Conservation (phyloP, 2,888 invertebrate genomes). For the Gymnosoma rotundatum region DNA sequence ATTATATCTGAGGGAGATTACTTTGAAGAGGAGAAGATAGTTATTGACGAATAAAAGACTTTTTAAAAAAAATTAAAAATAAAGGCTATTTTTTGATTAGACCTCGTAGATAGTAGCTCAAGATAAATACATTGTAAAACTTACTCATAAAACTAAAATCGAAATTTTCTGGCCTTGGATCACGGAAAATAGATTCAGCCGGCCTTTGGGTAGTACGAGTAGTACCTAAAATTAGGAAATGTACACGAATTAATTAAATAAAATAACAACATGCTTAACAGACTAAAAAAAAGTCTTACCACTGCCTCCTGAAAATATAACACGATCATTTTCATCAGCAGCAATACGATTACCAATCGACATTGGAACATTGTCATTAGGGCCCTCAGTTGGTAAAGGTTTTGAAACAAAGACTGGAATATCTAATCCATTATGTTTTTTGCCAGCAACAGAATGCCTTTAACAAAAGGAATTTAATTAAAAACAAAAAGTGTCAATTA, state of each 20-base stretch:
- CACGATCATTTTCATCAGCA: slow-evolving; percentile 72
- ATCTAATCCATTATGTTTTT: slow-evolving; percentile 68
- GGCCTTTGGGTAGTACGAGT: slow-evolving; percentile 35
- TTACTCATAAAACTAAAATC: slow-evolving; percentile 65
- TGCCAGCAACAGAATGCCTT: slow-evolving; percentile 68
- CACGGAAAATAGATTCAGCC: slow-evolving; percentile 60
- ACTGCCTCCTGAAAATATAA: slow-evolving; percentile 69
- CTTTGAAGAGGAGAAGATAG: no score
- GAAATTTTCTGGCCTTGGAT: slow-evolving; percentile 59
- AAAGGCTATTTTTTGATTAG: no score
- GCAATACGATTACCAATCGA: slow-evolving; percentile 70
- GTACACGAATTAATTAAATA: no score
- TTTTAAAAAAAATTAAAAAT: no score
- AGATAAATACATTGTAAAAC: slow-evolving; percentile 10
- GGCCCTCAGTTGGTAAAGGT: background rate
- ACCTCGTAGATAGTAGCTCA: no score
- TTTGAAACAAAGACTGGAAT: slow-evolving; percentile 24
- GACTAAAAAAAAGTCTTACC: slow-evolving; percentile 15
- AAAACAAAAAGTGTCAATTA: background rate
- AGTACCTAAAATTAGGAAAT: slow-evolving; percentile 27
- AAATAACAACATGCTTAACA: background rate
- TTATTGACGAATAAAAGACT: no score
- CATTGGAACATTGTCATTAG: background rate
- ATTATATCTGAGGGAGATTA: no score
- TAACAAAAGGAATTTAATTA: background rate